Evolutionary conservation across 2,888 invertebrate genomes (phyloP).

Genomic region (Cheiracanthium punctorium): DNA sequence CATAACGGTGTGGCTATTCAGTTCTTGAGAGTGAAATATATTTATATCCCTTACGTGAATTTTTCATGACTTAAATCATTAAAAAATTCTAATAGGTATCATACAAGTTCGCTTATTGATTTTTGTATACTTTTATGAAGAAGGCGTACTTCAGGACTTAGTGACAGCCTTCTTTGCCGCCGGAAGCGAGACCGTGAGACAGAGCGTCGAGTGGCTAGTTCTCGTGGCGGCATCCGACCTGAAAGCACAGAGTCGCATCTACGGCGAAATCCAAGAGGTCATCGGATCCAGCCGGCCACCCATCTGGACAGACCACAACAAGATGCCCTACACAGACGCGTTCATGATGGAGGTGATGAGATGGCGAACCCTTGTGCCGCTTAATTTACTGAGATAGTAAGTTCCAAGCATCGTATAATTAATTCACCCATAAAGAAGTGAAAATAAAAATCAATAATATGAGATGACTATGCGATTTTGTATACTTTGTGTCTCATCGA

Average conservation of each 20-base stretch:
- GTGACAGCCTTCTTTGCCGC: not conserved
- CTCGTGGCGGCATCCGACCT: not conserved
- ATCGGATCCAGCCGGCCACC: not conserved
- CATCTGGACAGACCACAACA: not conserved
- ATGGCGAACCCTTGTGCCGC: not conserved
- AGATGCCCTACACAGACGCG: not conserved
- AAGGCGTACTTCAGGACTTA: not conserved
- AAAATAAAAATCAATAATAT: too few species aligned
- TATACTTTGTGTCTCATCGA: too few species aligned
- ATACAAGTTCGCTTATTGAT: too few species aligned
- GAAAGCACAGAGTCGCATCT: not conserved
- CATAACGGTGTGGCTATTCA: too few species aligned
- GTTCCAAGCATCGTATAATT: too few species aligned
- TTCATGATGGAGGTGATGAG: not conserved
- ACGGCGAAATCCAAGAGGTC: not conserved
- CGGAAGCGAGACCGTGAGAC: not conserved
- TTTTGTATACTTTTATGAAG: not conserved
- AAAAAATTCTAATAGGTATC: too few species aligned
- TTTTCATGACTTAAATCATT: too few species aligned
- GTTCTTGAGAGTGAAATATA: too few species aligned
- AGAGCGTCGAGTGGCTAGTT: not conserved
- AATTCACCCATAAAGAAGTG: too few species aligned
- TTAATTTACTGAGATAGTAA: conserved; percentile 14
- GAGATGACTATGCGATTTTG: too few species aligned
- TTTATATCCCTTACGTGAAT: too few species aligned